phyloP scores from a whole-genome alignment of 2,797 vertebrate genomes.

The Hephaestus fuliginosus region DNA sequence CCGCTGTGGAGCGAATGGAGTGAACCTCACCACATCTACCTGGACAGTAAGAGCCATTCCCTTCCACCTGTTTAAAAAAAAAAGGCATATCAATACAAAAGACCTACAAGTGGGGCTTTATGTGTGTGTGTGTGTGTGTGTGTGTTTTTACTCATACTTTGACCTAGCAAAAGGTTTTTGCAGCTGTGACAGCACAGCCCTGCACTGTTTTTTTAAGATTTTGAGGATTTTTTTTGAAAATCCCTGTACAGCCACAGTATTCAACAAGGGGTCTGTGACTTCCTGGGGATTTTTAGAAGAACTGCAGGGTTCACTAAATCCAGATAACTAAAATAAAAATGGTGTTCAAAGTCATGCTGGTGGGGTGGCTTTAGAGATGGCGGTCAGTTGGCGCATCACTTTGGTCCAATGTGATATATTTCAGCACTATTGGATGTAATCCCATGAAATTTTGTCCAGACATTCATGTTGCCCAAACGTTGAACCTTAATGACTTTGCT shows the following conservation, averaged over 20 bases:
- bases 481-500: not conserved
- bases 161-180: not conserved
- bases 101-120: not conserved
- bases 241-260: not conserved
- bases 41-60: constrained; percentile 83
- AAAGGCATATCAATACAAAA: not conserved
- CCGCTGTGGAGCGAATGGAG: constrained; percentile 95
- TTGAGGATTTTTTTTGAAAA: not conserved
- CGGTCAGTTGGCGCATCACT: not conserved
- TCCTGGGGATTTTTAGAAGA: not conserved
- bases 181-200: not conserved
- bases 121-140: not conserved
- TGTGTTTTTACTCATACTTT: not conserved
- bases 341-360: not conserved
- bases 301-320: not conserved
- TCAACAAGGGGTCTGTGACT: not conserved
- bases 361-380: not conserved
- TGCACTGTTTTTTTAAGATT: not conserved
- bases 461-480: not conserved
- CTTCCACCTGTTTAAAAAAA: not conserved
- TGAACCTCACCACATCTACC: constrained; percentile 73
- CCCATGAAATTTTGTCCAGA: too few relatives aligned
- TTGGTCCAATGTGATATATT: not conserved
- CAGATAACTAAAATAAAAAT: not conserved
- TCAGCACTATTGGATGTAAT: not conserved